A percentile compares a stretch with the other conserved stretches of the same genome.
These are phyloP conservation scores for Chrysopilus asiliformis DNA, from an alignment of 2,888 invertebrate species.

Conservation along the genomic window DNA sequence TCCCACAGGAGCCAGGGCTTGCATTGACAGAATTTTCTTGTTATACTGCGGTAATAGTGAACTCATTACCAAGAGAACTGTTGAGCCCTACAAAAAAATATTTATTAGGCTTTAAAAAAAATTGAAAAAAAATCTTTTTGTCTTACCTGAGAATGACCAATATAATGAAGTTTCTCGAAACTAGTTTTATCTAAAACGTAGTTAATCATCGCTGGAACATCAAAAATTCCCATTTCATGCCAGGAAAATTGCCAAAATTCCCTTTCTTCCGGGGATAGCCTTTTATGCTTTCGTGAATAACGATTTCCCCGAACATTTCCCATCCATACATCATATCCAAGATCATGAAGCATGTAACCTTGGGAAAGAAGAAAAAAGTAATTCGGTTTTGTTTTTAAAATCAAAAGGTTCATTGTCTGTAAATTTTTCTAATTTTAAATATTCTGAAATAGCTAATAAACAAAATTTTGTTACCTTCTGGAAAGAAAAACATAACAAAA, in stretches of 20 bases:
- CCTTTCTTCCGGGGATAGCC: conserved; percentile 6
- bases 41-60: conserved; percentile 41
- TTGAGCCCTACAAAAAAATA: conserved; percentile 42
- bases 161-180: conserved; percentile 37
- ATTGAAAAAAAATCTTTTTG: background rate
- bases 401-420: too few relatives aligned
- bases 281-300: conserved; percentile 15
- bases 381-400: too few relatives aligned
- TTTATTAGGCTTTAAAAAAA: background rate
- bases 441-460: too few relatives aligned
- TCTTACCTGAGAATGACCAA: conserved; percentile 40
- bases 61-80: conserved; percentile 42
- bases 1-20: conserved; percentile 46
- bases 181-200: conserved; percentile 34
- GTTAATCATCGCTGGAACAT: conserved; percentile 42
- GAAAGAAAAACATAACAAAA: too few relatives aligned
- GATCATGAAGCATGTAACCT: conserved; percentile 10
- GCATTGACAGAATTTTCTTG: conserved; percentile 39
- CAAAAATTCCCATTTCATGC: conserved; percentile 42
- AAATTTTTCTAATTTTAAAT: too few relatives aligned
- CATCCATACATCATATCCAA: conserved; percentile 19
- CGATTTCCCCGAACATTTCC: conserved; percentile 19
- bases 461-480: too few relatives aligned
- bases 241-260: conserved; percentile 22
- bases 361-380: too few relatives aligned